Base-by-base conservation (phyloP, 92 coral and sea anemone genomes). In the Chrysogorgia sp. region DNA sequence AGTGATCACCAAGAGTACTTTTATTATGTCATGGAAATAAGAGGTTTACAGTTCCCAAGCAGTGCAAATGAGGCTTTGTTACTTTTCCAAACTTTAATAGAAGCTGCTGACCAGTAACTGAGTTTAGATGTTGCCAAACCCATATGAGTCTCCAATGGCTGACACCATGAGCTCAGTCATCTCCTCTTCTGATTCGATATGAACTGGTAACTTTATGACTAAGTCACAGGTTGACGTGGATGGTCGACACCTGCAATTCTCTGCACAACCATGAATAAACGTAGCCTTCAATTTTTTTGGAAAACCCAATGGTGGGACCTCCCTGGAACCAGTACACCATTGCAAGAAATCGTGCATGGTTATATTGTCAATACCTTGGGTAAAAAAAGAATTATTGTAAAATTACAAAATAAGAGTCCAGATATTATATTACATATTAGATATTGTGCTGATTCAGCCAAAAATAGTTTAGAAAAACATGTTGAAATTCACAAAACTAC, bases 1-100 rank as follows among this genome's bases (percentile, higher is more conserved):
- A 60, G 67, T 60, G 32, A 60, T 60, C 26, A 60, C 67, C 67
- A 60, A 60, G 67, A 60, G 67, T 60, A 60, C 26, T 60, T 60
- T 60, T 60, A 24, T 30, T 60, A 22, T 29, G 35, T 60, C 19
- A 56, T 56, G 63, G 63, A 56, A 56, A 23, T 21, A 56, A 56
- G 12, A 23, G 21, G 63, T 8, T 56, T 60, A 60, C 37, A 60
- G 19, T 60, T 29, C 37, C 67, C 67, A 60, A 60, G 35, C 37
- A 60, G 26, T 24, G 19, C 35, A 22, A 60, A 60, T 60, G 31
- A 60, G 26, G 67, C 67, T 7, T 60, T 30, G 19, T 60, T 29
- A 14, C 67, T 60, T 60, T 60, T 24, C 35, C 67, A 60, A 60
- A 60, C 35, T 14, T 30, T 60, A 14, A 24, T 60, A 22, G 33